A percentile compares a stretch with the other conserved stretches of the same genome.
Conservation (phyloP, 2,113 vertebrate species). For the Oncorhynchus clarkii region DNA sequence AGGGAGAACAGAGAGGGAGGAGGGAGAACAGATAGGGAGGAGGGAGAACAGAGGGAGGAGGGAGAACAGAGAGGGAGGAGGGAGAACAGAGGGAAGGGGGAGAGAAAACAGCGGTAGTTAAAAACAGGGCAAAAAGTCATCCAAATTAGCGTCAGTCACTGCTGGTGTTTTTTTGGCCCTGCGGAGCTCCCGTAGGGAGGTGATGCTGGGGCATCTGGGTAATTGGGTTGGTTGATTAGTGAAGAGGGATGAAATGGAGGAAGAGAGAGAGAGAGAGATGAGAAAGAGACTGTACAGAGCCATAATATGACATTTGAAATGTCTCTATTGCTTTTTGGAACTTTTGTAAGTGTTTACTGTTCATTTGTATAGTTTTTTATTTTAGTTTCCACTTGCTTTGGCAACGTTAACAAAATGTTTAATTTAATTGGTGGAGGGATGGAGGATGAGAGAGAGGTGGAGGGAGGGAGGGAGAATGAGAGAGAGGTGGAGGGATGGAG, state of each 20-base stretch:
- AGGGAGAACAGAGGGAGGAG: too few relatives aligned
- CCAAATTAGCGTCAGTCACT: conserved; percentile 82
- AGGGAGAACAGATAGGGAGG: too few relatives aligned
- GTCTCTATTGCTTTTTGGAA: too few relatives aligned
- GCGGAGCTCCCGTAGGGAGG: conserved; percentile 60
- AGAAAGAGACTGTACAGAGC: not conserved
- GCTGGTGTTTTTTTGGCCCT: conserved; percentile 67
- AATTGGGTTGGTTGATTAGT: conserved; percentile 72
- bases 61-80: too few relatives aligned
- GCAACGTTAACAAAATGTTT: too few relatives aligned
- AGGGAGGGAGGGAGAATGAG: not conserved
- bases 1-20: too few relatives aligned
- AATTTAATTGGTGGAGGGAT: too few relatives aligned
- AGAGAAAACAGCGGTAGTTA: conserved; percentile 66
- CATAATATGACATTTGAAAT: too few relatives aligned
- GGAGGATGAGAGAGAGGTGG: not conserved
- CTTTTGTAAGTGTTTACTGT: too few relatives aligned
- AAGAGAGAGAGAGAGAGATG: not conserved
- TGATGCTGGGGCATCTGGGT: conserved; percentile 60
- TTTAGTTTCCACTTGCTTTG: too few relatives aligned
- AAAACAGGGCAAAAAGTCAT: conserved; percentile 75
- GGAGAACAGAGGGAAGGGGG: not conserved
- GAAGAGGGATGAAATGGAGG: conserved; percentile 27
- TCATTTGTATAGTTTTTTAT: too few relatives aligned
- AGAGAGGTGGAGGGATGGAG: not conserved